A percentile compares a stretch with the other conserved stretches of the same genome.
Conservation (phyloP, 2,113 vertebrate species). For the Notothenia rossii region DNA sequence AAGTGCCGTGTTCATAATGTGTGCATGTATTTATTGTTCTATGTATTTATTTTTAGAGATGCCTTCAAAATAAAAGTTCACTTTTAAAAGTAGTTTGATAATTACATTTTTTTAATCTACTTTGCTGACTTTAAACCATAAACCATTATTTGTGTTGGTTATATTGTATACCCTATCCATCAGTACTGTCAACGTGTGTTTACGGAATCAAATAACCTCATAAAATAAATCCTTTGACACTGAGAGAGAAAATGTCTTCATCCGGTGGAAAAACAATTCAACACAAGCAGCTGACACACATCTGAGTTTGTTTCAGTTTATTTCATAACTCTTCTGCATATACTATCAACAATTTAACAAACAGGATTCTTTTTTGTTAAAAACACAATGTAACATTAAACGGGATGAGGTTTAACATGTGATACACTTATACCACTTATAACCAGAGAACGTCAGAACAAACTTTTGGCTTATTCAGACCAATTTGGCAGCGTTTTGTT, state of each 20-base stretch:
- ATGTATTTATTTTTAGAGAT: too few species aligned
- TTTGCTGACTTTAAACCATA: too few species aligned
- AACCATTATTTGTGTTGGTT: too few species aligned
- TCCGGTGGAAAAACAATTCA: not conserved
- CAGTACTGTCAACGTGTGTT: too few species aligned
- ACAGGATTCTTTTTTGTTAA: conserved; percentile 66
- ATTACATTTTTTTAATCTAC: too few species aligned
- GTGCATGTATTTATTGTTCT: too few species aligned
- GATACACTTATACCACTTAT: conserved; percentile 78
- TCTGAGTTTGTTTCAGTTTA: conserved; percentile 58
- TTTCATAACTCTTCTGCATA: conserved; percentile 76
- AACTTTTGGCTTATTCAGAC: conserved; percentile 75
- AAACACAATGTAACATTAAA: conserved; percentile 81
- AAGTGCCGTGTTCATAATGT: too few species aligned
- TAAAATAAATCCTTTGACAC: not conserved
- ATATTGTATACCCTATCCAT: too few species aligned
- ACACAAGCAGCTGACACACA: not conserved
- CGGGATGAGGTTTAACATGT: conserved; percentile 75
- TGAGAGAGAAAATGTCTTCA: not conserved
- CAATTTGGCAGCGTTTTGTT: conserved; percentile 79
- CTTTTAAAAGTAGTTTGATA: too few species aligned
- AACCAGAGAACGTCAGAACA: conserved; percentile 66
- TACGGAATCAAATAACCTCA: not conserved
- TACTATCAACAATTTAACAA: conserved; percentile 79
- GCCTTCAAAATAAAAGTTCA: too few species aligned